Evolutionary conservation across 53 echinoderm and acorn worm genomes (phyloP), one percentile per base, ranked within the genome.

Genomic region (Actinopyga echinites): DNA sequence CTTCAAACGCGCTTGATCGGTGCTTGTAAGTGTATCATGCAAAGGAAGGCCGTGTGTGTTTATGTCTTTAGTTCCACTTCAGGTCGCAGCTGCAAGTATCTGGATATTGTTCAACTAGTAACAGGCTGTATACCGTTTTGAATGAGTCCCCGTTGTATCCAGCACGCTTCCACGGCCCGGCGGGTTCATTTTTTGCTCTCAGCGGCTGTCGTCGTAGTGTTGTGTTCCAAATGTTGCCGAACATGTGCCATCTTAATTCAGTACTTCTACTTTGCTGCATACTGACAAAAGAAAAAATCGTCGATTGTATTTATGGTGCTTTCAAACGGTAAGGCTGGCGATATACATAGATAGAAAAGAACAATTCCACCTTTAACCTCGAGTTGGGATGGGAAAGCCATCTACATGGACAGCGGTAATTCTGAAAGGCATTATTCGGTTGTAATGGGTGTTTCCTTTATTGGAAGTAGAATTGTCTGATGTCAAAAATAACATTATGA

Each of bases 1-100:
- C 73, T 96, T 91, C 84, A 88, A 83, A 65, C 88, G 91, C 32
- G 31, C 31, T 31, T 62, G 63, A 62, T 62, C 63, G 63, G 28
- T 62, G 31, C 63, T 49, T 49, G 17, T 49, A 49, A 49, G 49
- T 49, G 49, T 49, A 49, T 1, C 49, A 49, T 17, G 49, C 49
- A 49, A 49, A 49, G 7, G 49, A 17, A 15, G 49, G 49, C 17
- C 49, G 17, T 15, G 49, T 49, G 49, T 49, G 49, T 49, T 49
- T 6, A 15, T 49, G 49, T 49, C 49, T 17, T 3, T 15, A 49
- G 49, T 49, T 49, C 49, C 17, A 49, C 17, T 49, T 49, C 49
- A 49, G 17, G 17, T 49, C 17, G 49, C 49, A 49, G 49, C 49
- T 49, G 49, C 49, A 49, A 49, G 17, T 49, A 49, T 15, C 13